Conservation (phyloP, 1,140 invertebrate species). For the Neelides sp. region DNA sequence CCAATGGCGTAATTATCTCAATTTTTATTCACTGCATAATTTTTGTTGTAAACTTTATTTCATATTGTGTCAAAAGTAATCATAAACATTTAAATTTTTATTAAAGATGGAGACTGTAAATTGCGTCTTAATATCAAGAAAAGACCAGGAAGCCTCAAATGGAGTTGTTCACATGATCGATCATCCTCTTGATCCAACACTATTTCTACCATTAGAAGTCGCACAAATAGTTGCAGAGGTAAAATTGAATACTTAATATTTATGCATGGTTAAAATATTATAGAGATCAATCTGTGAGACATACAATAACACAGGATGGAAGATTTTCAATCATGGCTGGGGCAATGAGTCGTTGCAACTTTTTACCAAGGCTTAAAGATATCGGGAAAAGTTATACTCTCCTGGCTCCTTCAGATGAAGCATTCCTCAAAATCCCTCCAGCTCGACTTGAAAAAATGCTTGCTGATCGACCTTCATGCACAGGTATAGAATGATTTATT, state of each 20-base stretch:
- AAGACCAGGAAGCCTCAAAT: constrained; percentile 48
- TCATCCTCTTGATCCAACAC: constrained; percentile 47
- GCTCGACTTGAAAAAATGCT: constrained; percentile 35
- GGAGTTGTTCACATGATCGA: constrained; percentile 58
- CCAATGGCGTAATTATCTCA: constrained; percentile 36
- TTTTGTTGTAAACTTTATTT: neutral
- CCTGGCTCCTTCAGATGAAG: constrained; percentile 50
- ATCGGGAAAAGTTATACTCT: constrained; percentile 41
- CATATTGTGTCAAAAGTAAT: neutral
- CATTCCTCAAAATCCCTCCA: constrained; percentile 42
- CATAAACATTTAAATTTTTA: constrained; percentile 9
- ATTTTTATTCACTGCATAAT: neutral
- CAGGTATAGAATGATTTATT: constrained; percentile 35
- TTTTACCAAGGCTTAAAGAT: constrained; percentile 33
- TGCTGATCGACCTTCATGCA: constrained; percentile 34
- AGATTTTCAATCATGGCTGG: constrained; percentile 44
- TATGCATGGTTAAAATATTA: neutral
- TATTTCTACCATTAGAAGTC: constrained; percentile 31
- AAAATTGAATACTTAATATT: constrained; percentile 2
- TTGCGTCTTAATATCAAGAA: constrained; percentile 40
- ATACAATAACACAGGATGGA: constrained; percentile 37
- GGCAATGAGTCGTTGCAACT: constrained; percentile 41
- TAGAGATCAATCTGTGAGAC: neutral
- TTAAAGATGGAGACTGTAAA: constrained; percentile 44
- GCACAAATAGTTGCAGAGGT: constrained; percentile 33